Conservation (phyloP, 2,888 invertebrate species). For the Drosophila cognata region DNA sequence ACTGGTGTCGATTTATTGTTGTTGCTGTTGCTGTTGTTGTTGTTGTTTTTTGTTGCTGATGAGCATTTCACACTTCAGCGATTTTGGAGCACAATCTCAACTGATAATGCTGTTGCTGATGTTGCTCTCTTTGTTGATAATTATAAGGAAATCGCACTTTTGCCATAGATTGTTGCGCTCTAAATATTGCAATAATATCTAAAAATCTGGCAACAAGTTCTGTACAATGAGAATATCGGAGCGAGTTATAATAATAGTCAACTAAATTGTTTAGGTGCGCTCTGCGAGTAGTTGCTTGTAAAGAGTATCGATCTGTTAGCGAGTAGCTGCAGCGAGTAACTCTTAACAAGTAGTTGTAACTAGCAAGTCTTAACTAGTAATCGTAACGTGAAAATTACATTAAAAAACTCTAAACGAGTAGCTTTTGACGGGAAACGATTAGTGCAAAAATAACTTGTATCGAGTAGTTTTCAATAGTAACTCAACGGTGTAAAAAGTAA, state of each 20-base stretch:
- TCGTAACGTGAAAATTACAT: neutral
- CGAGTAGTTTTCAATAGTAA: neutral
- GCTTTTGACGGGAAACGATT: constrained; percentile 1
- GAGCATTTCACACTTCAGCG: constrained; percentile 57
- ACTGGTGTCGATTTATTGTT: constrained; percentile 22
- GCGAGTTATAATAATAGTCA: neutral
- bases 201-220: neutral
- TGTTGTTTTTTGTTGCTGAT: constrained; percentile 27
- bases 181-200: constrained; percentile 5
- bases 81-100: constrained; percentile 37
- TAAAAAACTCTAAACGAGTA: neutral
- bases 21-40: constrained; percentile 12
- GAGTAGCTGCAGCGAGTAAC: neutral
- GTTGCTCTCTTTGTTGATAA: neutral
- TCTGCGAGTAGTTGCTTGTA: neutral
- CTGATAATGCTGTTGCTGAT: neutral
- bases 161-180: constrained; percentile 21
- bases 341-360: neutral
- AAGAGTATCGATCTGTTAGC: neutral
- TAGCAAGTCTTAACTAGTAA: neutral
- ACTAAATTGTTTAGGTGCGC: neutral
- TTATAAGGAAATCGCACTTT: neutral
- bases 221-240: neutral
- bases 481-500: neutral
- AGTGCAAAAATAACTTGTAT: neutral